Evolutionary conservation across 2,888 invertebrate species (phyloP), one percentile per base, ranked within the genome.

Genomic region (Neoaliturus tenellus): DNA sequence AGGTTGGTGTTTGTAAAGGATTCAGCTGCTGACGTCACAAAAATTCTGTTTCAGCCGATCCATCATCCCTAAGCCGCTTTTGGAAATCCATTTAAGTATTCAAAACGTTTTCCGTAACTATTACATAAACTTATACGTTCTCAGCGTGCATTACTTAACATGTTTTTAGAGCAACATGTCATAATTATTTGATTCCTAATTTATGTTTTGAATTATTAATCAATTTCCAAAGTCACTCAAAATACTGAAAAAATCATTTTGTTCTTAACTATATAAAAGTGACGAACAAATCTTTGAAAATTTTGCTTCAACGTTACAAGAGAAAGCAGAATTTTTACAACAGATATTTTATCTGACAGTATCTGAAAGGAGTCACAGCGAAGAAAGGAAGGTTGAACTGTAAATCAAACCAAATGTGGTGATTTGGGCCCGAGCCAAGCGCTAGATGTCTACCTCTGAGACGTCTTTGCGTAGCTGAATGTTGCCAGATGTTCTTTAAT

Each of bases 261-360:
- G n/a, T n/a, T n/a, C n/a, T n/a, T n/a, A n/a, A n/a, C n/a, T n/a
- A n/a, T n/a, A n/a, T n/a, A n/a, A n/a, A n/a, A n/a, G n/a, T n/a
- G n/a, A n/a, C n/a, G n/a, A n/a, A n/a, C n/a, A n/a, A n/a, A n/a
- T n/a, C n/a, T n/a, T n/a, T n/a, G n/a, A n/a, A n/a, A n/a, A n/a
- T n/a, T n/a, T n/a, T n/a, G n/a, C n/a, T n/a, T n/a, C n/a, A n/a
- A n/a, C n/a, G 28, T 17, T 25, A 62, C 62, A 62, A 28, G 55
- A 23, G 23, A 31, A 14, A 62, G 62, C 12, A 6, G 62, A 2
- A 62, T 62, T 55, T 62, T 62, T 62, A 62, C 31, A 28, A 23
- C 28, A 62, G 62, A 62, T 62, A 62, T 62, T 62, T 62, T 62
- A 25, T 62, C 62, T 62, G 62, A 62, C 62, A 62, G 62, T 25